Conservation (phyloP, 64 coral and sea anemone genomes). For the Acropora yongei region DNA sequence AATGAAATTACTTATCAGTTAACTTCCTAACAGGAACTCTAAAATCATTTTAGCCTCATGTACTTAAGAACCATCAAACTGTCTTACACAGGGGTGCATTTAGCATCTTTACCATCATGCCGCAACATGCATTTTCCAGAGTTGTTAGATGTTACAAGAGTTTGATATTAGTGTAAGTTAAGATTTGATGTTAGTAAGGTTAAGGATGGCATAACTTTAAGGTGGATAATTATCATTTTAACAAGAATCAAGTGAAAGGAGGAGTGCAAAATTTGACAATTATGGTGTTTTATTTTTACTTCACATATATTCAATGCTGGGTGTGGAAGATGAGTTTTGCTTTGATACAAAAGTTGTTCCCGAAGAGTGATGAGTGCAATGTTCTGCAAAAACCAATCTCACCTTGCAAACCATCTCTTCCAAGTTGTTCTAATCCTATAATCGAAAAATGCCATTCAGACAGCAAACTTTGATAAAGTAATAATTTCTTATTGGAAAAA, state of each 20-base stretch:
- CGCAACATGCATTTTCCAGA: background rate
- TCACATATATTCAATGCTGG: background rate
- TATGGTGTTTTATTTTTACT: background rate
- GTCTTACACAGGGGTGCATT: too few species aligned
- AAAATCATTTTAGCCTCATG: too few species aligned
- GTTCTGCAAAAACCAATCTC: background rate
- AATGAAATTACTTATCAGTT: too few species aligned
- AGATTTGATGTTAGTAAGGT: constrained; percentile 22
- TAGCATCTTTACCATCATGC: too few species aligned
- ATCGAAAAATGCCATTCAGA: constrained; percentile 2
- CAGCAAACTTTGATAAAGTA: background rate
- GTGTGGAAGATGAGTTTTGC: too few species aligned
- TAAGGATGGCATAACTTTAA: constrained; percentile 33
- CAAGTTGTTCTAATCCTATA: constrained; percentile 20
- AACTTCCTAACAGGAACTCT: too few species aligned
- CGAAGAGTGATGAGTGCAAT: background rate
- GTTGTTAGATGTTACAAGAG: background rate
- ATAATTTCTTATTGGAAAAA: background rate
- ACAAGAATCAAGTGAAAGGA: background rate
- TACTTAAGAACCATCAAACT: too few species aligned
- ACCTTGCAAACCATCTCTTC: constrained; percentile 30
- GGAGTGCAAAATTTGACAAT: background rate
- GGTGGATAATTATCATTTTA: background rate
- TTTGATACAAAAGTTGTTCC: background rate
- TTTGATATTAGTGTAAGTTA: background rate